Base-by-base conservation (phyloP, 53 echinoderm and acorn worm genomes). In the Echinometra lucunter region DNA sequence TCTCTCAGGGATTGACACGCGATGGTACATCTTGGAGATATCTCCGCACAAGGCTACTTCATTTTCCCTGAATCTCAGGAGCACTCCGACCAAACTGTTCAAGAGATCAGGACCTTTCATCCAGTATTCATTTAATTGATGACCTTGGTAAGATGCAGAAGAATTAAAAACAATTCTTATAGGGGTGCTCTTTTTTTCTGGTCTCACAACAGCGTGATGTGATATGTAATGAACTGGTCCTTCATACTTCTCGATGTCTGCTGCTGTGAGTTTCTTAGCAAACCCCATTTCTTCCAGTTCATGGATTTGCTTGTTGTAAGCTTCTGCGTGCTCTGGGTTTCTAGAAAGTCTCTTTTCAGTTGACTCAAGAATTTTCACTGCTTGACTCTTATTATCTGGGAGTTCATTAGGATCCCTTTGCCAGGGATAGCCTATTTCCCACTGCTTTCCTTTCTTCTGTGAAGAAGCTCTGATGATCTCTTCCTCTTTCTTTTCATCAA, bases 171-270 rank as follows among this genome's bases (percentile, higher is more conserved):
- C 95, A 37, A 96, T 96, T 0, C 95, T 69, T 5, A 96, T 42
- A 19, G 97, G 97, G 1, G 97, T 97, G 42, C 92, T 95, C 55
- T 97, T 97, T 40, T 96, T 97, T 82, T 97, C 96, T 12, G 96
- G 95, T 27, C 94, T 72, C 3, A 96, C 44, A 17, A 97, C 95
- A 6, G 89, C 94, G 57, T 96, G 96, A n/a, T 97, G 96, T 19
- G 95, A 72, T 7, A 97, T 95, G 92, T 96, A 96, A 74, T 93
- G 94, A 4, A 97, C 95, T 49, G 96, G 96, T 34, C 97, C 97
- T 11, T 72, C 49, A 82, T 95, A 95, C 18, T 80, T 58, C 53
- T 89, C 67, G 19, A 96, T 75, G 21, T 96, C 97, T 16, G 95
- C 60, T 40, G 66, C 23, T 17, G 95, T 90, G 15, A 97, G 94